Base-by-base conservation (phyloP, 2,888 invertebrate genomes). In the Cephus rjabovi region DNA sequence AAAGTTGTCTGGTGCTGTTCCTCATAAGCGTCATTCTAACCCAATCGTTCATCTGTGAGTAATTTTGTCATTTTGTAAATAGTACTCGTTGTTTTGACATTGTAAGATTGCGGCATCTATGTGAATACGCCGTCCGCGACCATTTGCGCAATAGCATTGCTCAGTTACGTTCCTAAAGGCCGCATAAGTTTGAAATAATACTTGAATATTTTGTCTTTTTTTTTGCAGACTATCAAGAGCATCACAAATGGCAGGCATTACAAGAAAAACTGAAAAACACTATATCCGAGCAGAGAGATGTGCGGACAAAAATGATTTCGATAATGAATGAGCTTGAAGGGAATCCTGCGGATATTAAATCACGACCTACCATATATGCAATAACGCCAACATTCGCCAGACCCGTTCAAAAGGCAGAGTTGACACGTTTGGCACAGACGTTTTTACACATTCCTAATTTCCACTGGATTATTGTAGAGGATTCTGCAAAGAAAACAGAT, bases 381-480 rank as follows among this genome's bases (percentile, higher is more conserved):
- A 95, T 99, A 84, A 99, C 98, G 4, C 98, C 98, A 68, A 99
- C 98, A 0, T 97, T 98, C 91, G 92, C 95, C 35, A 94, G 98
- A 80, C 95, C 96, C 70, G 96, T 96, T 40, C 98, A 99, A 92
- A 98, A 98, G 92, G 98, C 98, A 12, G 99, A 99, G 92, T 93
- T 99, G 15, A 98, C 98, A 76, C 95, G 98, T 89, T 92, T 99
- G 79, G 96, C 97, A 11, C 97, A 98, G 89, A 96, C 98, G 3
- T 94, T 99, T 82, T 95, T 96, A 93, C 94, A 96, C 85, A 95
- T 98, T 79, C 96, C 96, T 81, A 97, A 97, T 90, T 93, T 99
- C 79, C 96, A 98, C 90, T 99, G 99, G 99, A 95, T 99, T 83
- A 93, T 99, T 71, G 94, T 99, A 40, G 98, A 99, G 92, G 99